Evolutionary conservation across 2,888 invertebrate species (phyloP), one percentile per base, ranked within the genome.

Genomic region (Aphelenchoides bicaudatus): DNA sequence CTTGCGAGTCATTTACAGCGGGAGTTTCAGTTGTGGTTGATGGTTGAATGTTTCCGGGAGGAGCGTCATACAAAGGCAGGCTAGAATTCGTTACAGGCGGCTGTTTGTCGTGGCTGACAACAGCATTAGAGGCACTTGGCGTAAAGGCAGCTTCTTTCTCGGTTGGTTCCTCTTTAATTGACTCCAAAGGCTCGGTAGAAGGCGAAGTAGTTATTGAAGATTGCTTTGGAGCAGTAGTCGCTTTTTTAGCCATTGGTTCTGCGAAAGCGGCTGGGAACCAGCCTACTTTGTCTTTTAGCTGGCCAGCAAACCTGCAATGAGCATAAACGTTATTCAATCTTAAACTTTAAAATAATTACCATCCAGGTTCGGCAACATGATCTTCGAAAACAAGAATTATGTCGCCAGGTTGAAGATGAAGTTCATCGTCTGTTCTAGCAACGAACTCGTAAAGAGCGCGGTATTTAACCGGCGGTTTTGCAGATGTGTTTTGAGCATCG

Each of bases 361-460:
- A 98, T n/a, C 94, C 96, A 0, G 92, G 92, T 79, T 96, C 96
- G 0, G 91, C 88, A 69, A 87, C 88, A 74, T 90, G 89, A 56
- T 88, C 62, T 85, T 86, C 73, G 61, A 78, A 78, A 8, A 88
- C 88, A 81, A 86, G 83, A 60, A 98, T 89, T 79, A 90, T 85
- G 80, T 96, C 96, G 0, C 94, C 96, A 0, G 92, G 90, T 80
- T 88, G 87, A 73, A 96, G 87, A 21, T 89, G 88, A 30, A 96
- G 86, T 80, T 98, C 96, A 81, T 96, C 98, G 0, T 85, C 84
- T 70, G 91, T 91, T 52, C 94, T 84, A 0, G 93, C 91, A 8
- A 86, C 87, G 82, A 98, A 98, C 80, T 91, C 91, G 79, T 90
- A 98, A 47, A 96, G 84, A 19, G 92, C 93, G 56, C 90, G 86